Conservation (phyloP, 2,113 vertebrate species). For the Silurus glanis region DNA sequence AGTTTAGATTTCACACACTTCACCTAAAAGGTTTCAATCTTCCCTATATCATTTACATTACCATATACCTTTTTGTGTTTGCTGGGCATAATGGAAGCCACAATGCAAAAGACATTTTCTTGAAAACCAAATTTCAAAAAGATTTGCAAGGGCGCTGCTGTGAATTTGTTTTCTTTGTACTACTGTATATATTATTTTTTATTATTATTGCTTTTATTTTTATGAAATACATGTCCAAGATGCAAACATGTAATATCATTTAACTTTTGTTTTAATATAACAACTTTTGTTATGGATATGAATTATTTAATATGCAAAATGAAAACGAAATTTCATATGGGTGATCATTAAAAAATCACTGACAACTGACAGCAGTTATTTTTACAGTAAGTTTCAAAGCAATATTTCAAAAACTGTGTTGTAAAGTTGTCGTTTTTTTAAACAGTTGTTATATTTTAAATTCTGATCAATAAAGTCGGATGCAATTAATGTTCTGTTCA, state of each 20-base stretch:
- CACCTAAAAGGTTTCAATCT: background rate
- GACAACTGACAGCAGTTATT: background rate
- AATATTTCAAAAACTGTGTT: background rate
- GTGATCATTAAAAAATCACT: background rate
- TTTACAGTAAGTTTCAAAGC: background rate
- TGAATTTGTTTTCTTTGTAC: too few relatives aligned
- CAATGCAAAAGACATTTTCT: background rate
- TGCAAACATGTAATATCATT: background rate
- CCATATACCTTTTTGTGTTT: background rate
- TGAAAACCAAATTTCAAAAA: too few relatives aligned
- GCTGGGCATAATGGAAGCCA: background rate
- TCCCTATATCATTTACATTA: background rate
- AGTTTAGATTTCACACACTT: constrained; percentile 2
- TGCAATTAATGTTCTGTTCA: background rate
- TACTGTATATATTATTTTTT: background rate
- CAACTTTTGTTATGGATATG: background rate
- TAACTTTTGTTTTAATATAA: background rate
- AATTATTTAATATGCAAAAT: background rate
- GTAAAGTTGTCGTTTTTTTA: background rate
- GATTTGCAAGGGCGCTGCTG: too few relatives aligned
- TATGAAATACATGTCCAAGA: background rate
- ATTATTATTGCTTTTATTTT: background rate
- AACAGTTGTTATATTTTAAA: background rate
- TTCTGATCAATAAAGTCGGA: background rate
- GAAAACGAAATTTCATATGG: background rate